Conservation (phyloP, 2,888 invertebrate species). For the Galeruca laticollis region DNA sequence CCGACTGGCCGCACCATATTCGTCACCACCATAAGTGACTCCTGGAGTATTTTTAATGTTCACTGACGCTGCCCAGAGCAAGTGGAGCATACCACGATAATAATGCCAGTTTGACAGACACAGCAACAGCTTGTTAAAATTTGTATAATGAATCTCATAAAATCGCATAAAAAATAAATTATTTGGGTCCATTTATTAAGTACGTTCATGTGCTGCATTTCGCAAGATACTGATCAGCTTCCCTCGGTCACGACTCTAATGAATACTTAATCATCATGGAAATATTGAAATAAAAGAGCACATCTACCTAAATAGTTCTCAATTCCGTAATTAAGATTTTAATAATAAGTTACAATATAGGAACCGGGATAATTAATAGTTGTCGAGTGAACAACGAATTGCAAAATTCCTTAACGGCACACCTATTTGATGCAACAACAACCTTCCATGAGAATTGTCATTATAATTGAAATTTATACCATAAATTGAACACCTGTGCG, state of each 20-base stretch:
- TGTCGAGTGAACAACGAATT: slow-evolving; percentile 30
- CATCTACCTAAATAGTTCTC: slow-evolving; percentile 8
- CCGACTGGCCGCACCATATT: too few species aligned
- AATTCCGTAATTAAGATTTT: slow-evolving; percentile 4
- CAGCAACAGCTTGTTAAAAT: too few species aligned
- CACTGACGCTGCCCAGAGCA: too few species aligned
- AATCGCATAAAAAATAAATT: too few species aligned
- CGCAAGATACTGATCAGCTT: background rate
- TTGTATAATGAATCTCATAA: background rate
- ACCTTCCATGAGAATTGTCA: slow-evolving; percentile 35
- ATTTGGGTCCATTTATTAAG: background rate
- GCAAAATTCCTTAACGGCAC: slow-evolving; percentile 36
- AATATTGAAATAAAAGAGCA: background rate
- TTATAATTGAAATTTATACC: slow-evolving; percentile 34
- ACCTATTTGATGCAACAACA: slow-evolving; percentile 38
- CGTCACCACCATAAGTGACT: too few species aligned
- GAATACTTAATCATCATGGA: slow-evolving; percentile 5
- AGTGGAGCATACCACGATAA: too few species aligned
- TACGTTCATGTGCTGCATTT: background rate
- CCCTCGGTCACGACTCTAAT: slow-evolving; percentile 6
- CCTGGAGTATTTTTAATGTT: too few species aligned
- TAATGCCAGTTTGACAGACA: too few species aligned
- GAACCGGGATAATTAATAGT: slow-evolving; percentile 31
- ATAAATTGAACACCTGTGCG: slow-evolving; percentile 33
- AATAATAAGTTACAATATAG: slow-evolving; percentile 14